These are phyloP conservation scores for Abrostola triplasia DNA, from an alignment of 2,888 invertebrate species.

Conservation along the genomic window DNA sequence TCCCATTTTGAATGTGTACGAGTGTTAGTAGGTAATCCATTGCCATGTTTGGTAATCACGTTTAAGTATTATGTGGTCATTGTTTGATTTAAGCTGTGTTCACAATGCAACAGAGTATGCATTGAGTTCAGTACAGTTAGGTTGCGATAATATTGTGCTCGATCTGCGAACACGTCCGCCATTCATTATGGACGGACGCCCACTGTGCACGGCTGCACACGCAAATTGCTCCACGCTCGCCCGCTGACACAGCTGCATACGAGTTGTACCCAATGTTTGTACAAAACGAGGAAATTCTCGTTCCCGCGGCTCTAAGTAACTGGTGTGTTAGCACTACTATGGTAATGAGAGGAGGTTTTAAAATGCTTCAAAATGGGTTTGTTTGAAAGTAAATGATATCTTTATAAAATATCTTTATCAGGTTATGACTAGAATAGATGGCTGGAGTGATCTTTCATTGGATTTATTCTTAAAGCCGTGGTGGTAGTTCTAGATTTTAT, in stretches of 20 bases:
- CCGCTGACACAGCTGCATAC: conserved; percentile 78
- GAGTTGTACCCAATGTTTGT: conserved; percentile 66
- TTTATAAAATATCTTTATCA: background rate
- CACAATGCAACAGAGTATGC: conserved; percentile 57
- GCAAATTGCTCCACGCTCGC: conserved; percentile 80
- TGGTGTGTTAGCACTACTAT: conserved; percentile 62
- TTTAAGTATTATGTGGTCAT: conserved; percentile 58
- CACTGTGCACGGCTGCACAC: conserved; percentile 83
- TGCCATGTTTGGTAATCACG: conserved; percentile 37
- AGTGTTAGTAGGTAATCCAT: conserved; percentile 45
- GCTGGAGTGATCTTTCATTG: too few relatives aligned
- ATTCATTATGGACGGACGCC: conserved; percentile 81
- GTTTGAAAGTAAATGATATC: conserved; percentile 2
- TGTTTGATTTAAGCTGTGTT: conserved; percentile 63
- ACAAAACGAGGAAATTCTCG: conserved; percentile 72
- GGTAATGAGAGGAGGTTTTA: conserved; percentile 59
- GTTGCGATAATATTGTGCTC: conserved; percentile 68
- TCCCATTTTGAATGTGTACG: conserved; percentile 21
- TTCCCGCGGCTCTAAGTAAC: conserved; percentile 65
- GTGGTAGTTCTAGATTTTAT: too few relatives aligned
- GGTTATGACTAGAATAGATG: too few relatives aligned
- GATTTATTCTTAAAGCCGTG: too few relatives aligned
- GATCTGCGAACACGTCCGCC: conserved; percentile 73
- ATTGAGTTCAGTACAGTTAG: conserved; percentile 56
- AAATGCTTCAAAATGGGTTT: conserved; percentile 47